phyloP scores from a whole-genome alignment of 2,797 vertebrate species.

The Picus viridis region DNA sequence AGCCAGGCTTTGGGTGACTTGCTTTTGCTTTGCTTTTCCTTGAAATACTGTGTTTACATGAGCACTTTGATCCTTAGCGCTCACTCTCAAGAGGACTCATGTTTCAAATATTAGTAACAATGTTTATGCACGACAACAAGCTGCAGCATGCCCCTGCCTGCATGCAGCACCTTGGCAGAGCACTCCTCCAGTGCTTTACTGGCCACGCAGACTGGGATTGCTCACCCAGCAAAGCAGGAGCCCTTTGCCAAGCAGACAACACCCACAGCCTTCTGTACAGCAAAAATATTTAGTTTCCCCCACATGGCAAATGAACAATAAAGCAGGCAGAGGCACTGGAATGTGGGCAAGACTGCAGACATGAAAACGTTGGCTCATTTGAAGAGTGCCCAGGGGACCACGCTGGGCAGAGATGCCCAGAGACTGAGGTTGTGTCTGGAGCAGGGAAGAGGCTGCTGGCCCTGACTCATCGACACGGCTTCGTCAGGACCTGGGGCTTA shows the following conservation, averaged over 20 bases:
- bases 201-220: not conserved
- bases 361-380: not conserved
- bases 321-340: not conserved
- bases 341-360: not conserved
- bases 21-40: not conserved
- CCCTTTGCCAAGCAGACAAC: not conserved
- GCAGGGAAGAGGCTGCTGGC: not conserved
- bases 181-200: accelerated
- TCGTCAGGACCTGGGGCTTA: not conserved
- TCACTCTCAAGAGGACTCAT: not conserved
- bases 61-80: not conserved
- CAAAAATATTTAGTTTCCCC: not conserved
- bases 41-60: accelerated
- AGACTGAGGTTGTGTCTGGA: not conserved
- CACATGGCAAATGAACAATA: not conserved
- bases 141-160: not conserved
- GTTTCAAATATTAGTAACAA: not conserved
- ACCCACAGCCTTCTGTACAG: not conserved
- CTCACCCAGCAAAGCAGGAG: not conserved
- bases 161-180: not conserved
- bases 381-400: not conserved
- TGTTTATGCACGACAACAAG: not conserved
- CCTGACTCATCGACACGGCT: conserved; percentile 16
- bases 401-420: not conserved
- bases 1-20: not conserved